Evolutionary conservation across 2,113 vertebrate species (phyloP).

Genomic region (Notarius lentiginosus): DNA sequence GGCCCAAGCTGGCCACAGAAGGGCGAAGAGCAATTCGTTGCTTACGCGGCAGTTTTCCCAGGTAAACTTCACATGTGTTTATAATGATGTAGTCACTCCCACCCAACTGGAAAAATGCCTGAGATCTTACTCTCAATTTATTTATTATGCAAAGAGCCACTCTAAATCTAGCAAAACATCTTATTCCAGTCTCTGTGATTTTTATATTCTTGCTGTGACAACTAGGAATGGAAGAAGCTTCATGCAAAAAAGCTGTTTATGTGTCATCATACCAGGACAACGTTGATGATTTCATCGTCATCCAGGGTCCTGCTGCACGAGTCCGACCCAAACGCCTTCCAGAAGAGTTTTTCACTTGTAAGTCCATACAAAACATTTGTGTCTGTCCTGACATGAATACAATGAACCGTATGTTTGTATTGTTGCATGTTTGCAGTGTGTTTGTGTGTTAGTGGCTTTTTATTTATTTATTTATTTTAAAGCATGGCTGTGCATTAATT

Average conservation of each 20-base stretch:
- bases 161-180: not conserved
- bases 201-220: not conserved
- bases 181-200: not conserved
- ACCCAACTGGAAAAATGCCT: not conserved
- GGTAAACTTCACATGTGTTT: not conserved
- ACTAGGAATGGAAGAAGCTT: conserved; percentile 90
- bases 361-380: conserved; percentile 60
- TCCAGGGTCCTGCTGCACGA: conserved; percentile 83
- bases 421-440: not conserved
- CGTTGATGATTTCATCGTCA: conserved; percentile 76
- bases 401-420: not conserved
- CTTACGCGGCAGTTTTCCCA: too few relatives aligned
- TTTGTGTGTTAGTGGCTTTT: not conserved
- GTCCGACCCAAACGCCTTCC: conserved; percentile 79
- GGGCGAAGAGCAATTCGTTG: too few relatives aligned
- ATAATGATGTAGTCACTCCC: not conserved
- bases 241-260: conserved; percentile 73
- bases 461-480: too few relatives aligned
- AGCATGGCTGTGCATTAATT: not conserved
- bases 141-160: not conserved
- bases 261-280: conserved; percentile 77
- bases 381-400: not conserved
- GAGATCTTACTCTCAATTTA: not conserved
- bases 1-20: too few relatives aligned
- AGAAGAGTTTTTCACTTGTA: conserved; percentile 80